These are phyloP conservation scores for Gerris buenoi DNA, from an alignment of 1,140 invertebrate species.

Conservation along the genomic window DNA sequence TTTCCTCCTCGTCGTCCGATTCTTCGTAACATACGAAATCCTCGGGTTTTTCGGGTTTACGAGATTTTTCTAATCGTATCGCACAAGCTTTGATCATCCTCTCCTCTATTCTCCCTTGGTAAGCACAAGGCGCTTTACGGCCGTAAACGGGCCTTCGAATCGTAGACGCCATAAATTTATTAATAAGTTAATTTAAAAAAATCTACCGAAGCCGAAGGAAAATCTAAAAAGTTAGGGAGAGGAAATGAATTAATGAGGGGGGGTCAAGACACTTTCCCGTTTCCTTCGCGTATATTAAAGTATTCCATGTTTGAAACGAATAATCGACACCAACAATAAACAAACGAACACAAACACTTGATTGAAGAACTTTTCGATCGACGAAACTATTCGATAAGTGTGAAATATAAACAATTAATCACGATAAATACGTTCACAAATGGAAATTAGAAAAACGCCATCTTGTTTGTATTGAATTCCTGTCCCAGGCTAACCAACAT, in stretches of 20 bases:
- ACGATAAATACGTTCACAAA: not conserved
- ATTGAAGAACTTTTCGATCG: too few species aligned
- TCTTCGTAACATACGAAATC: slow-evolving; percentile 78
- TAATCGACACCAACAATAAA: too few species aligned
- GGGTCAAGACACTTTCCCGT: not conserved
- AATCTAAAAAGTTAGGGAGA: not conserved
- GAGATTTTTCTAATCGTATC: slow-evolving; percentile 44
- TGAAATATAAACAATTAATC: not conserved
- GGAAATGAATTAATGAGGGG: not conserved
- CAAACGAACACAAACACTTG: too few species aligned
- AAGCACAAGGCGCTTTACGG: slow-evolving; percentile 53
- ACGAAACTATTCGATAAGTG: too few species aligned
- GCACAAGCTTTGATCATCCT: slow-evolving; percentile 46
- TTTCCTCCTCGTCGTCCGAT: slow-evolving; percentile 69
- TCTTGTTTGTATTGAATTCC: not conserved
- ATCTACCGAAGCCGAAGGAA: not conserved
- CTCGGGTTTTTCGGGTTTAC: slow-evolving; percentile 71
- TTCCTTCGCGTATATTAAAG: not conserved
- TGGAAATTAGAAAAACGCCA: not conserved
- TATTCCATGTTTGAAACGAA: not conserved
- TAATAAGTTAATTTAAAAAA: not conserved
- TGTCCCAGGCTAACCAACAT: not conserved
- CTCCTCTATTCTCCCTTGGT: slow-evolving; percentile 50
- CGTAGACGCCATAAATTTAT: slow-evolving; percentile 36
- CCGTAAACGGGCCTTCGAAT: slow-evolving; percentile 42